Conservation (phyloP, 1,140 invertebrate genomes). For the Drosophila truncata region DNA sequence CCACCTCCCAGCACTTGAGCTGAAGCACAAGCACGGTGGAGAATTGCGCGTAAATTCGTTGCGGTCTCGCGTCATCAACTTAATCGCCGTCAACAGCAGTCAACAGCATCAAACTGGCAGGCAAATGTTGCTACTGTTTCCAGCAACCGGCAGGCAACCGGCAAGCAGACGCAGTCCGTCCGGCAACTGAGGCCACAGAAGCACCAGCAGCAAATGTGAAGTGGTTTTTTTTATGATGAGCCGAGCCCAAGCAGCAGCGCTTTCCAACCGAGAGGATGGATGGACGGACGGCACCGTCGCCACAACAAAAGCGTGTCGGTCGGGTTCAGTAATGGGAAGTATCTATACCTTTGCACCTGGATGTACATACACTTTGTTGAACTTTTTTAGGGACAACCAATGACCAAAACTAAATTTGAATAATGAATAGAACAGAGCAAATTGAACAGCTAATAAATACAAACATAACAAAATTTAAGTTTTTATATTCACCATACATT, state of each 20-base stretch:
- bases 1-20: conserved; percentile 45
- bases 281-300: conserved; percentile 16
- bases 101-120: conserved; percentile 82
- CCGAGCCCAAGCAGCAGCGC: conserved; percentile 51
- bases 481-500: background rate
- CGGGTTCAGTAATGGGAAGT: conserved; percentile 26
- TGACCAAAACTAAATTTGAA: too few species aligned
- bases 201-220: conserved; percentile 62
- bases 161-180: conserved; percentile 41
- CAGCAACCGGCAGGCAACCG: conserved; percentile 41
- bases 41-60: conserved; percentile 84
- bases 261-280: conserved; percentile 44
- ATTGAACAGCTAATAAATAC: too few species aligned
- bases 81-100: conserved; percentile 83
- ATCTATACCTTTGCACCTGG: conserved; percentile 13
- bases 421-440: too few species aligned
- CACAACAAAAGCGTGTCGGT: conserved; percentile 73
- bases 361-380: conserved; percentile 8
- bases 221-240: conserved; percentile 73
- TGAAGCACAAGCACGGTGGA: conserved; percentile 60
- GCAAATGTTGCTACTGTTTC: conserved; percentile 81
- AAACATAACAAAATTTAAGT: too few species aligned
- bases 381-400: background rate
- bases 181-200: conserved; percentile 36
- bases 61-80: conserved; percentile 82